phyloP scores from a whole-genome alignment of 2,113 vertebrate genomes.

The Saguinus midas region DNA sequence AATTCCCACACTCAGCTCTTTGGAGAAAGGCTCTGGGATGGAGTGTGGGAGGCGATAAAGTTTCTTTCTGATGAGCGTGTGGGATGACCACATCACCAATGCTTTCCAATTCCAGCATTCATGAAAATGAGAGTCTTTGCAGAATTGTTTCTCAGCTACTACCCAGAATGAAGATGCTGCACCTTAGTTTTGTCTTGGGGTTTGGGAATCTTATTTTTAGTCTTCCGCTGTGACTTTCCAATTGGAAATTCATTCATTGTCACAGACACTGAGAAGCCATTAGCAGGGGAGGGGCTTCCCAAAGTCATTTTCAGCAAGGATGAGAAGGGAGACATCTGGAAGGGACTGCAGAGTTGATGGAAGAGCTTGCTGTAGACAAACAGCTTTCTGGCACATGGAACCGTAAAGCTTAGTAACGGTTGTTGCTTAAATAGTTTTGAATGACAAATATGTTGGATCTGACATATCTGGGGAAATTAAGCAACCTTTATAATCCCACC shows the following conservation, averaged over 20 bases:
- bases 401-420: background rate
- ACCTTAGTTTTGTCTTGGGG: background rate
- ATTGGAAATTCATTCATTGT: background rate
- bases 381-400: background rate
- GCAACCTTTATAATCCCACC: background rate
- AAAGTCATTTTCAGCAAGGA: constrained; percentile 1
- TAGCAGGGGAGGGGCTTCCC: background rate
- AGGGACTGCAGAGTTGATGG: background rate
- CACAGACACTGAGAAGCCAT: background rate
- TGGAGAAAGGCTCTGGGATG: constrained; percentile 62
- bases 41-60: constrained; percentile 72
- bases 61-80: constrained; percentile 61
- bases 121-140: constrained; percentile 36
- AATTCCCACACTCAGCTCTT: constrained; percentile 75
- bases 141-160: background rate
- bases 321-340: constrained; percentile 9
- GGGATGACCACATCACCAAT: constrained; percentile 68
- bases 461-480: background rate
- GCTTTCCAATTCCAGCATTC: constrained; percentile 31
- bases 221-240: background rate
- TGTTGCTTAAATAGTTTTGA: background rate
- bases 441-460: background rate
- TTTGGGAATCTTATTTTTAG: constrained; percentile 13
- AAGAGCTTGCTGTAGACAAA: background rate
- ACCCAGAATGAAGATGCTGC: background rate